Conservation (phyloP, 2,113 vertebrate species). For the Eidolon helvum region DNA sequence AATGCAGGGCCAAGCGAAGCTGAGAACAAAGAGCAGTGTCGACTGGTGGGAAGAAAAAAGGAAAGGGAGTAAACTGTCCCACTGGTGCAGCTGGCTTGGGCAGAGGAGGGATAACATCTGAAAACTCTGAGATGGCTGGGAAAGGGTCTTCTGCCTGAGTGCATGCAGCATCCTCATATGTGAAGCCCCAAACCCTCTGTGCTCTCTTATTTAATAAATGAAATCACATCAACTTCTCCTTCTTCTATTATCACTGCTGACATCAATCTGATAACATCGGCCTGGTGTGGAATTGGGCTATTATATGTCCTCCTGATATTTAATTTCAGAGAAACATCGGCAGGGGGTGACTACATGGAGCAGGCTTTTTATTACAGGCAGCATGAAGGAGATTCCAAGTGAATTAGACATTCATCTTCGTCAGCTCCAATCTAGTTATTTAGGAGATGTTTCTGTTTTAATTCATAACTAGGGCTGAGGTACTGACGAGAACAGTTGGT, state of each 20-base stretch:
- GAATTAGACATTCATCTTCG: slow-evolving; percentile 87
- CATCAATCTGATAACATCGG: slow-evolving; percentile 89
- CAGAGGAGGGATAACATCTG: background rate
- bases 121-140: background rate
- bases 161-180: slow-evolving; percentile 34
- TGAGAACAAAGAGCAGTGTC: background rate
- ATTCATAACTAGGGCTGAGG: slow-evolving; percentile 74
- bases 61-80: background rate
- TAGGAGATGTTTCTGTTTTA: slow-evolving; percentile 78
- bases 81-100: background rate
- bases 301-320: slow-evolving; percentile 84
- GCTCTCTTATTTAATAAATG: slow-evolving; percentile 84
- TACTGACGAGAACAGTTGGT: slow-evolving; percentile 69
- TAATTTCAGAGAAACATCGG: slow-evolving; percentile 85
- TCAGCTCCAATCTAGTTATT: slow-evolving; percentile 83
- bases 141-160: background rate
- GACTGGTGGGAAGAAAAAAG: background rate
- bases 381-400: slow-evolving; percentile 82
- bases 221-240: slow-evolving; percentile 86
- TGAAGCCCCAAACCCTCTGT: slow-evolving; percentile 71
- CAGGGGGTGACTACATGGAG: slow-evolving; percentile 82
- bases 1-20: background rate
- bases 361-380: slow-evolving; percentile 87
- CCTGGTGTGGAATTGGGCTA: slow-evolving; percentile 81
- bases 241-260: slow-evolving; percentile 84